Base-by-base conservation (phyloP, 2,113 vertebrate genomes). In the Anarhynchus alexandrinus region DNA sequence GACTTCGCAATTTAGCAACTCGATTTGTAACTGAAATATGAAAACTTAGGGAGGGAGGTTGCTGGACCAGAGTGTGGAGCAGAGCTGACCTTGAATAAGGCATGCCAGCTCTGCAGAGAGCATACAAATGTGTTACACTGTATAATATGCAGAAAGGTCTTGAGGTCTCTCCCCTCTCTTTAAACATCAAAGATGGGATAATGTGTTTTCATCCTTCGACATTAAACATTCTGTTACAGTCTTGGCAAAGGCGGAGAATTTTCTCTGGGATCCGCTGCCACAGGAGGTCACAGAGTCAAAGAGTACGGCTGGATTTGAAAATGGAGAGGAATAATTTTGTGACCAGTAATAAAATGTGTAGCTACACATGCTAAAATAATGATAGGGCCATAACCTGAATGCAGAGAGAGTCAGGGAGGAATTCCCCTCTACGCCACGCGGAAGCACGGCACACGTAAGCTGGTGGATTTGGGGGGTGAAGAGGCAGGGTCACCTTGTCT, bases 131-230 rank as follows among this genome's bases (percentile, higher is more conserved):
- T 77, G 83, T 59, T 90, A 78, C 58, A 52, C 80, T 87, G 66
- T 84, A 83, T 92, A 92, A 96, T 93, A 94, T 66, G 86, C 92
- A 95, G 88, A 93, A 94, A 96, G 88, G 95, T 95, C 97, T 86
- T 49, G 65, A 95, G 96, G 94, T 94, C 83, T 94, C 69, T 96
- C 67, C 65, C 67, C 82, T 95, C 95, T 90, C 95, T 94, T 96
- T 91, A 91, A 94, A 84, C 95, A 97, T 96, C 96, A 97, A 96
- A 97, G 92, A 94, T 86, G 65, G 62, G 92, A 96, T 96, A 96
- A 96, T 92, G 76, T 89, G 91, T 94, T 97, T 97, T 96, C 94
- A 97, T 96, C 97, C 86, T 92, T 79, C 38, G 6, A 76, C 93
- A 94, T 96, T 96, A 97, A 94, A 97, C 86, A 57, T 92, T 95